Evolutionary conservation across 2,888 invertebrate species (phyloP).

Genomic region (Ophioninae sp.): DNA sequence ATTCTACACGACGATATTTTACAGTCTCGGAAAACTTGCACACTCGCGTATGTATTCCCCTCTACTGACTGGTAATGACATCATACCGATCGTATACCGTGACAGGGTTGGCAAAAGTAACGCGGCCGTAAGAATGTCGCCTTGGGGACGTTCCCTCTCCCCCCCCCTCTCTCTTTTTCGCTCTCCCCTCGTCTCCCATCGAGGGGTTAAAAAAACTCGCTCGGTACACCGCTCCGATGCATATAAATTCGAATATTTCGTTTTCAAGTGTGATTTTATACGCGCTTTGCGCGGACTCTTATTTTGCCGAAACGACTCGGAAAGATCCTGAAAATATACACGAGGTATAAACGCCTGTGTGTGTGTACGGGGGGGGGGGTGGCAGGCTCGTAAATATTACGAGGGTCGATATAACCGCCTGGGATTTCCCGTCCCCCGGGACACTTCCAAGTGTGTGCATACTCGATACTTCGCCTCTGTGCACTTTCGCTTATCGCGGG

Average conservation of each 20-base stretch:
- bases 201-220: slow-evolving; percentile 14
- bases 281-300: slow-evolving; percentile 73
- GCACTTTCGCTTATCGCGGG: background rate
- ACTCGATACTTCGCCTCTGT: background rate
- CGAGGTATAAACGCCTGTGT: background rate
- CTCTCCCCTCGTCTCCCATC: background rate
- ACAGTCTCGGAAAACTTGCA: slow-evolving; percentile 24
- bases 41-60: slow-evolving; percentile 15
- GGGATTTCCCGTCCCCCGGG: slow-evolving; percentile 74
- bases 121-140: slow-evolving; percentile 65
- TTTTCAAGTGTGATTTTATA: slow-evolving; percentile 78
- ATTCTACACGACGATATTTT: slow-evolving; percentile 12
- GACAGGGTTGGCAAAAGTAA: slow-evolving; percentile 53
- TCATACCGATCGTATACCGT: slow-evolving; percentile 53
- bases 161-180: background rate
- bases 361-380: background rate
- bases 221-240: slow-evolving; percentile 49
- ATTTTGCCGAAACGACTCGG: slow-evolving; percentile 49
- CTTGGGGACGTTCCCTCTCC: slow-evolving; percentile 63
- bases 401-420: slow-evolving; percentile 78
- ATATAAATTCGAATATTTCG: slow-evolving; percentile 76
- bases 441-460: slow-evolving; percentile 48
- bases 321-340: slow-evolving; percentile 28
- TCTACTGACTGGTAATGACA: slow-evolving; percentile 57
- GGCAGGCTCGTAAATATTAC: slow-evolving; percentile 77